These are phyloP conservation scores for Ornithorhynchus anatinus DNA, from an alignment of 2,113 vertebrate genomes.

Conservation along the genomic window DNA sequence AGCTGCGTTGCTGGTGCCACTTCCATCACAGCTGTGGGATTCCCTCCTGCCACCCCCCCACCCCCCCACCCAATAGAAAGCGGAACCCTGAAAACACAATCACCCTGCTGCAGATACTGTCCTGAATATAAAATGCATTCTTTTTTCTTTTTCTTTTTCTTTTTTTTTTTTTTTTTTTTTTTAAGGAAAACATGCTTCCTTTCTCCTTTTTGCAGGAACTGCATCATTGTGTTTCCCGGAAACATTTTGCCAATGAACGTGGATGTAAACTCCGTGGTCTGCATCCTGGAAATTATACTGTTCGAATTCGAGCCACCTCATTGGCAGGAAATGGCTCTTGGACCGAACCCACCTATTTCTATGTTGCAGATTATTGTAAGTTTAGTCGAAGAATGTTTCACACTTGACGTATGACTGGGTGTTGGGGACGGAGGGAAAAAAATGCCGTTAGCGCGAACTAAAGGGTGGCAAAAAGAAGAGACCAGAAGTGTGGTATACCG, in stretches of 20 bases:
- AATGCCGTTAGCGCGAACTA: too few species aligned
- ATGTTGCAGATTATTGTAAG: constrained; percentile 88
- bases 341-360: constrained; percentile 87
- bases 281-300: constrained; percentile 92
- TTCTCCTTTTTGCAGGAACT: too few species aligned
- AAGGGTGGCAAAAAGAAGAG: too few species aligned
- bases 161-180: too few species aligned
- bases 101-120: too few species aligned
- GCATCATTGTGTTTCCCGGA: constrained; percentile 86
- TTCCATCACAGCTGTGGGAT: too few species aligned
- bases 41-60: too few species aligned
- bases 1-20: too few species aligned
- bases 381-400: fast-evolving
- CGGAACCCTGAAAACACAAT: too few species aligned
- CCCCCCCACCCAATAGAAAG: too few species aligned
- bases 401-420: neutral
- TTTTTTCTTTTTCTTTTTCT: neutral
- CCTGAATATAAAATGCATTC: neutral
- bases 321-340: constrained; percentile 94
- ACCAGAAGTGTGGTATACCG: too few species aligned
- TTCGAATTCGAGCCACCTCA: constrained; percentile 88
- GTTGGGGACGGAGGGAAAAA: neutral
- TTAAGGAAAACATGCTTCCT: too few species aligned
- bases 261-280: constrained; percentile 83
- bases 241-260: constrained; percentile 72